Evolutionary conservation across 1,140 invertebrate genomes (phyloP).

Genomic region (Ditylenchus dipsaci): DNA sequence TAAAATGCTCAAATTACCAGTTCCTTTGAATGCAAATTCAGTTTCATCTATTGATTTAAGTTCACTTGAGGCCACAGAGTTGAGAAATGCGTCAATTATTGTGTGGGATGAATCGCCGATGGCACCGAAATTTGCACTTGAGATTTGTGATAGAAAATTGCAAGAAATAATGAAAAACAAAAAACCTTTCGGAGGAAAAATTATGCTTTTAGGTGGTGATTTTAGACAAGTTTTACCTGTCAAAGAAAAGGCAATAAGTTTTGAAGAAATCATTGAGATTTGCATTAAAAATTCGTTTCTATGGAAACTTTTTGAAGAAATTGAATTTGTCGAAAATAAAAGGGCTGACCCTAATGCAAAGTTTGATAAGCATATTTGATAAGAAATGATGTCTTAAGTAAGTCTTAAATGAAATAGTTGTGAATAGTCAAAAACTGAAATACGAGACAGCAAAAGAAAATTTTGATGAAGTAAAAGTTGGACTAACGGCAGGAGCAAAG

Average conservation of each 20-base stretch:
- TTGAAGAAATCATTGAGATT: slow-evolving; percentile 1
- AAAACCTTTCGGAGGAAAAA: slow-evolving; percentile 44
- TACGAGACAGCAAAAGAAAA: too few species aligned
- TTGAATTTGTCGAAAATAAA: background rate
- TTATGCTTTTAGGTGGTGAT: slow-evolving; percentile 26
- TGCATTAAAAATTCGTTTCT: background rate
- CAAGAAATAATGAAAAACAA: slow-evolving; percentile 13
- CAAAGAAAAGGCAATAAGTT: slow-evolving; percentile 2
- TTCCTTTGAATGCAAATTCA: background rate
- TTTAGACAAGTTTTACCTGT: slow-evolving; percentile 29
- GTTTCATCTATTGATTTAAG: background rate
- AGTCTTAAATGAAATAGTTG: too few species aligned
- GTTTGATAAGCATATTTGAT: too few species aligned
- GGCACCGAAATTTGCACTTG: background rate
- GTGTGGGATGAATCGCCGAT: slow-evolving; percentile 24
- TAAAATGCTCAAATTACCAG: background rate
- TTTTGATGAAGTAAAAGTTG: too few species aligned
- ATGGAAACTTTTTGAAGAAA: background rate
- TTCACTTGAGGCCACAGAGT: background rate
- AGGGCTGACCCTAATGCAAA: background rate
- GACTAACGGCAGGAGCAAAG: too few species aligned
- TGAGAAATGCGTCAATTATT: background rate
- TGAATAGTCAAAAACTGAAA: too few species aligned
- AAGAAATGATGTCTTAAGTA: too few species aligned
- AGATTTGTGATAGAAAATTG: slow-evolving; percentile 10